Base-by-base conservation (phyloP, 2,797 vertebrate species). In the Luscinia megarhynchos region DNA sequence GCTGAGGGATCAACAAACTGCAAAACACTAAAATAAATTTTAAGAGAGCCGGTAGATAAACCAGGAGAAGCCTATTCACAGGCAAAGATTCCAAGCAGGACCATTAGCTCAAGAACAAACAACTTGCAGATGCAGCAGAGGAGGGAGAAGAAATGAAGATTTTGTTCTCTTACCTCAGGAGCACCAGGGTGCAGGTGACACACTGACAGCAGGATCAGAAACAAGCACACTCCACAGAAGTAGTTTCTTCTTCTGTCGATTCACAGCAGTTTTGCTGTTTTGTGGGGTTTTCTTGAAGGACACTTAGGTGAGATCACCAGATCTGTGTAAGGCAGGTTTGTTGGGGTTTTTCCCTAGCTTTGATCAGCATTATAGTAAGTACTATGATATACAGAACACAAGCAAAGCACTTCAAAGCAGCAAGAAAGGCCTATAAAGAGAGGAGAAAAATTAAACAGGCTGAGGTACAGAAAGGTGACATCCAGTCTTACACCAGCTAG, bases 161-260 rank as follows among this genome's bases (percentile, higher is more conserved):
- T 76, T 90, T 63, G 22, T 83, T 61, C 43, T 86, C 91, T 96
- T 95, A 95, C 94, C 91, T 96, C 21, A 46, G 59, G 55, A 55
- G 27, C n/a, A 45, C n/a, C 57, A 38, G 63, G 48, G 27, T 63
- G 55, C 64, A 53, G 70, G 55, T 38, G 38, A 38, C 93, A 62
- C 89, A 11, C 0, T 43, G 46, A 24, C 64, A 51, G 79, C 68
- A 80, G 84, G 34, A 46, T 41, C 81, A 53, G 8, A 18, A 67
- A 34, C 61, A 32, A 90, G 43, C 24, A 76, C 61, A 4, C 51
- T 73, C 81, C 68, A 26, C 40, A 72, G 14, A 50, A 80, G 59
- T 4, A 27, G 19, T 67, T 93, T 45, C 90, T 89, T 87, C 90
- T 89, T 89, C 27, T 61, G 61, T 59, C 63, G 67, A 76, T 54